Evolutionary conservation across 1,140 invertebrate genomes (phyloP).

Genomic region (Microvelia longipes): DNA sequence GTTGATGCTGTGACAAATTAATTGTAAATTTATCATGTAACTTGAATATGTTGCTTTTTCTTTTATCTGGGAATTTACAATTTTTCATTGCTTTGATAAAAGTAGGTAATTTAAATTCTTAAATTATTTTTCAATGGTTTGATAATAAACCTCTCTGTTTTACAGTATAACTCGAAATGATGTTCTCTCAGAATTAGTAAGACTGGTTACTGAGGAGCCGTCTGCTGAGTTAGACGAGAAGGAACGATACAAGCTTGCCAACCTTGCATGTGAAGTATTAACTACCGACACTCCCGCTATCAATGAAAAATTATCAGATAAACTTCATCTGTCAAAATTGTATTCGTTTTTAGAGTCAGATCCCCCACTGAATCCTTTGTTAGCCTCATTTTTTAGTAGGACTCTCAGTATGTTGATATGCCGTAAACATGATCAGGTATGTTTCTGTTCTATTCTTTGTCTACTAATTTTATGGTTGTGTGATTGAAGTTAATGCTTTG

Average conservation of each 20-base stretch:
- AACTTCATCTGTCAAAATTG: constrained; percentile 60
- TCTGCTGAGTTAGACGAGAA: constrained; percentile 55
- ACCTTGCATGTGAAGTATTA: constrained; percentile 84
- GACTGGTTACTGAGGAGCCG: constrained; percentile 72
- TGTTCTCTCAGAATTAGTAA: constrained; percentile 70
- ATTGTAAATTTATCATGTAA: no score
- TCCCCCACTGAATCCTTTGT: constrained; percentile 75
- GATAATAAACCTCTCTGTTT: no score
- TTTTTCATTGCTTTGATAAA: no score
- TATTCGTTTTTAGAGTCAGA: constrained; percentile 78
- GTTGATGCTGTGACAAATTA: no score
- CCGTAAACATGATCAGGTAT: constrained; percentile 22
- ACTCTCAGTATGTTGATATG: constrained; percentile 41
- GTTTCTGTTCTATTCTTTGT: constrained; percentile 1
- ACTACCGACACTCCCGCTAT: constrained; percentile 73
- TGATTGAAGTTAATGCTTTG: no score
- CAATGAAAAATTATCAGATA: constrained; percentile 69
- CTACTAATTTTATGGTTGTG: not conserved
- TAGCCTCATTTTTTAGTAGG: constrained; percentile 92
- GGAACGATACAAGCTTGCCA: constrained; percentile 74
- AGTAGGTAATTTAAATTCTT: no score
- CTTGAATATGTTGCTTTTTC: no score
- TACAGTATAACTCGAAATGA: constrained; percentile 66
- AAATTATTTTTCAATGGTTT: no score
- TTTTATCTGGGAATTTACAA: no score